Evolutionary conservation across 2,888 invertebrate species (phyloP).

Genomic region (Mesochorus sp.): DNA sequence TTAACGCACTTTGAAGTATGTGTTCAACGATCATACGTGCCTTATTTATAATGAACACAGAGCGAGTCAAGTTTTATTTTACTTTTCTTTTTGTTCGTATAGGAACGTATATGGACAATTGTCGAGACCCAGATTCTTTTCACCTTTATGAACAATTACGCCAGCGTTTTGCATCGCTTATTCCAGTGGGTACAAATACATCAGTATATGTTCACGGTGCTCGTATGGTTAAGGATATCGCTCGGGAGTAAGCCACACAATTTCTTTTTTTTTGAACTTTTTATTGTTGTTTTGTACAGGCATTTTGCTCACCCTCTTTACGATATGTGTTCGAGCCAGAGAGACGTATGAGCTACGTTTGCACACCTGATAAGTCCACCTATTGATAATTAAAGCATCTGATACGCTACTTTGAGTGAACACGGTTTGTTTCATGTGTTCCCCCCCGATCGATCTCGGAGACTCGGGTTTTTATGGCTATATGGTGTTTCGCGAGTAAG

Average conservation of each 20-base stretch:
- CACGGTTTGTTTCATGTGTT: slow-evolving; percentile 9
- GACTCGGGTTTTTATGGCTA: slow-evolving; percentile 22
- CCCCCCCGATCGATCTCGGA: background rate
- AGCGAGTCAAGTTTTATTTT: background rate
- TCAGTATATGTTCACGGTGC: background rate
- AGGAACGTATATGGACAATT: background rate
- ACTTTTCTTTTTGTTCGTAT: slow-evolving; percentile 2
- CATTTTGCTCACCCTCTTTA: slow-evolving; percentile 9
- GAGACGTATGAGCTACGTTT: too few relatives aligned
- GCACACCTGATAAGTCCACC: too few relatives aligned
- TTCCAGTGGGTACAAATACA: background rate
- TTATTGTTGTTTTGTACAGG: background rate
- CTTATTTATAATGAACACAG: background rate
- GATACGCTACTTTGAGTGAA: background rate
- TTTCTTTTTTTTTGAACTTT: slow-evolving; percentile 9
- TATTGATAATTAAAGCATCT: too few relatives aligned
- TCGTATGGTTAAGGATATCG: background rate
- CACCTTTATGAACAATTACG: slow-evolving; percentile 5
- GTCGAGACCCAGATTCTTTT: slow-evolving; percentile 11
- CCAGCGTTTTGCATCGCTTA: slow-evolving; percentile 13
- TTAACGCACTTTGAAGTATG: background rate
- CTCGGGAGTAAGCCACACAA: background rate
- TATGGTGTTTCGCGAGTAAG: slow-evolving; percentile 30
- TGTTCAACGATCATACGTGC: background rate
- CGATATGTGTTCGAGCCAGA: too few relatives aligned